Evolutionary conservation across 2,113 vertebrate genomes (phyloP), one percentile per base, ranked within the genome.

Genomic region (Bubo blakistoni): DNA sequence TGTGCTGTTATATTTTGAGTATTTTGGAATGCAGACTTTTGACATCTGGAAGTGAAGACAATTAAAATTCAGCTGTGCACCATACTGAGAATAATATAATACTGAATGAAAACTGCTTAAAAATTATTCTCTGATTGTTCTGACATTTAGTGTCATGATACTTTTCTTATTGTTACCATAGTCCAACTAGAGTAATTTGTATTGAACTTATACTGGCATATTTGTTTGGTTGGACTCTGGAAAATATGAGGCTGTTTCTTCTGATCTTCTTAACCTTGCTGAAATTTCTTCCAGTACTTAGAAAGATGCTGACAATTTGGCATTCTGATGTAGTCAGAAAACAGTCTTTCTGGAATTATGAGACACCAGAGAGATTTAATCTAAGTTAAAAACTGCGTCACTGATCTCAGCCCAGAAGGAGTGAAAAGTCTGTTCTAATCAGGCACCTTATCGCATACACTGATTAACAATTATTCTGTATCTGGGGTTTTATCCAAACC

Each of bases 361-460:
- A 91, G 72, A 86, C 58, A 74, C 52, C 25, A 59, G 44, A 84
- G 46, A 58, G n/a, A 59, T 74, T 89, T 88, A 21, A 69, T 55
- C 12, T 36, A 51, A 86, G 29, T 81, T 81, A 58, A 92, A 96
- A 91, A 83, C 67, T 26, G 63, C 88, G 42, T 44, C 29, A 73
- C 63, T 69, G 29, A 80, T 38, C 67, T 87, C 44, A 90, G 34
- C 40, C 44, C 22, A 73, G 52, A 57, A 84, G 70, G 40, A 92
- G 24, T 3, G 3, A 78, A 72, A 86, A 86, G 24, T 46, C 46
- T 86, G 22, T 66, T 86, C 42, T 62, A 57, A 78, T 80, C 42
- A 70, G 34, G 30, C 0, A 0, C 13, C 29, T 82, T 79, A 83
- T 29, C 0, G 0, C 16, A 29, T 54, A n/a, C 16, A 51, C n/a